phyloP scores from a whole-genome alignment of 2,797 vertebrate species.

The Cossypha polioptera region DNA sequence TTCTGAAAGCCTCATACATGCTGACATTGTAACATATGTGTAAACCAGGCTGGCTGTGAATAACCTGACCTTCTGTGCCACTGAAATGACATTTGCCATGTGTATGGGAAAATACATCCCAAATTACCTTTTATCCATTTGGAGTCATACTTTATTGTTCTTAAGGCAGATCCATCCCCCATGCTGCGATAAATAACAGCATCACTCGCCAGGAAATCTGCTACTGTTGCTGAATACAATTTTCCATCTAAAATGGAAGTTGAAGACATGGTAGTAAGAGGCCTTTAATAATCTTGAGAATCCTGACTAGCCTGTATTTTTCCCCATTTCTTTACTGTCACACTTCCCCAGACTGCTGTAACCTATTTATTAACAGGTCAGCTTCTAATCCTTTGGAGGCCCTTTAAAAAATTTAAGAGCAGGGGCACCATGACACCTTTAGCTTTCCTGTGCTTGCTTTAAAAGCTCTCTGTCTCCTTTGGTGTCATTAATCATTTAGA shows the following conservation, averaged over 20 bases:
- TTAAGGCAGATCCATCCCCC: constrained; percentile 95
- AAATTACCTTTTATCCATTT: constrained; percentile 98
- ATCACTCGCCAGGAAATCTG: constrained; percentile 98
- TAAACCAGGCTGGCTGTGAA: not conserved
- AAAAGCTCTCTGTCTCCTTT: constrained; percentile 55
- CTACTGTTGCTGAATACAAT: constrained; percentile 96
- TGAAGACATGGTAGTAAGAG: constrained; percentile 34
- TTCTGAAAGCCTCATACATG: not conserved
- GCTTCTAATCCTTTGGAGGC: constrained; percentile 34
- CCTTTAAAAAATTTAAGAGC: constrained; percentile 32
- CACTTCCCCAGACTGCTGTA: constrained; percentile 4
- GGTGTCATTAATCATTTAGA: constrained; percentile 73
- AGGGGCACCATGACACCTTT: constrained; percentile 23
- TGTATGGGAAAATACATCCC: not conserved
- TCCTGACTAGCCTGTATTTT: not conserved
- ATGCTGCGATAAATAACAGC: constrained; percentile 98
- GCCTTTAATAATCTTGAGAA: not conserved
- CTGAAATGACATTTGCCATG: not conserved
- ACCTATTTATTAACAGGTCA: constrained; percentile 56
- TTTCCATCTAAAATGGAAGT: constrained; percentile 87
- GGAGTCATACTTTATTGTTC: constrained; percentile 99
- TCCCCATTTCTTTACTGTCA: not conserved
- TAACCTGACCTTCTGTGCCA: not conserved
- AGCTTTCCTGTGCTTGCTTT: constrained; percentile 27
- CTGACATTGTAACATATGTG: not conserved